Percentiles rank a stretch among this genome's conserved stretches.
These are phyloP conservation scores for Aelia acuminata DNA, from an alignment of 2,888 invertebrate genomes.

Conservation along the genomic window DNA sequence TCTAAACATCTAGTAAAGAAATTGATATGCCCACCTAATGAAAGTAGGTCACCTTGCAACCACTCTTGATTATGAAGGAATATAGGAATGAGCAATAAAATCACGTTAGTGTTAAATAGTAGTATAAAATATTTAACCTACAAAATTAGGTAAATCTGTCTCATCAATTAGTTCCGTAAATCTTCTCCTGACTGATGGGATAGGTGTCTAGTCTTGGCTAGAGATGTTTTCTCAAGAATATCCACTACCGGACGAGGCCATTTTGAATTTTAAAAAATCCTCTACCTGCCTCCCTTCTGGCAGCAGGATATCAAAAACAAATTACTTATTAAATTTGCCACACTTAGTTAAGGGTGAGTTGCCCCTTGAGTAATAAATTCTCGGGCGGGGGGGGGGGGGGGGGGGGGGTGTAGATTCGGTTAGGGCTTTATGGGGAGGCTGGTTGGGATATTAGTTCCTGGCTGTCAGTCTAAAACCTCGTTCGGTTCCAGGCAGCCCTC, in stretches of 20 bases:
- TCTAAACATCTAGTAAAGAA: too few species aligned
- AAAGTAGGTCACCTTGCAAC: too few species aligned
- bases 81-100: too few species aligned
- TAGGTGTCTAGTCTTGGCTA: neutral
- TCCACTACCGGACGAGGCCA: neutral
- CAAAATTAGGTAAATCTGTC: too few species aligned
- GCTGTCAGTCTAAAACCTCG: conserved; percentile 33
- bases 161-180: neutral
- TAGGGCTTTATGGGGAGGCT: conserved; percentile 29
- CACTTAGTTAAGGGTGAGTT: conserved; percentile 45
- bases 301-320: conserved; percentile 33
- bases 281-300: neutral
- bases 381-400: neutral
- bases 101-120: too few species aligned
- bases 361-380: conserved; percentile 43
- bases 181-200: neutral
- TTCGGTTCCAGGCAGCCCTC: neutral
- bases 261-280: neutral
- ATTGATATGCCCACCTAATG: too few species aligned
- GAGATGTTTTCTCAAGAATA: neutral
- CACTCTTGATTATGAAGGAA: too few species aligned
- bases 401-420: conserved; percentile 25
- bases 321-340: conserved; percentile 46
- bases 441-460: conserved; percentile 48
- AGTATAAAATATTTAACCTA: too few species aligned